These are phyloP conservation scores for Maniola jurtina DNA, from an alignment of 1,140 invertebrate species.

Conservation along the genomic window DNA sequence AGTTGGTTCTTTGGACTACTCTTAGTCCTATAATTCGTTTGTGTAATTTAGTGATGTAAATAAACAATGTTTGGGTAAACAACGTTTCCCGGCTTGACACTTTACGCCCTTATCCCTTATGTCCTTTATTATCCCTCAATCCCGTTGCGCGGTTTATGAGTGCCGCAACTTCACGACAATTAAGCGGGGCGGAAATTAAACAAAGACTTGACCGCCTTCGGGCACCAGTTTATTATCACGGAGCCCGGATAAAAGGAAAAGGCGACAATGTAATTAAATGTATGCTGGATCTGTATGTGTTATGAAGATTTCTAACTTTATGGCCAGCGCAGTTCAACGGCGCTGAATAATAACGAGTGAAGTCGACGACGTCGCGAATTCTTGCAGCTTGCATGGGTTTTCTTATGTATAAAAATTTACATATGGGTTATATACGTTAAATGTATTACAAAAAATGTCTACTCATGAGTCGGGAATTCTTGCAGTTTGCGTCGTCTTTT, in stretches of 20 bases:
- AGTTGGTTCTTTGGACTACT: too few relatives aligned
- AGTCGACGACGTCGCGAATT: too few relatives aligned
- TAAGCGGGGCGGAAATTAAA: constrained; percentile 24
- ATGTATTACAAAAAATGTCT: too few relatives aligned
- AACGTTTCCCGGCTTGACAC: background rate
- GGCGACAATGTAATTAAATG: constrained; percentile 18
- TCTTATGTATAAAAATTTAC: too few relatives aligned
- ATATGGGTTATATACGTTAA: too few relatives aligned
- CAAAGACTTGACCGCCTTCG: constrained; percentile 21
- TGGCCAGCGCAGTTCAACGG: too few relatives aligned
- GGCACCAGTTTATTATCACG: constrained; percentile 24
- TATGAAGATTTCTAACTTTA: background rate
- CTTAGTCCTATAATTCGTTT: too few relatives aligned
- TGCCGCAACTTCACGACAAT: constrained; percentile 28
- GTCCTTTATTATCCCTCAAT: constrained; percentile 23
- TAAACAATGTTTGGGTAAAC: background rate
- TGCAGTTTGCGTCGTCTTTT: too few relatives aligned
- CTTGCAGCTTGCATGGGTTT: too few relatives aligned
- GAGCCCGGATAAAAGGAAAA: constrained; percentile 11
- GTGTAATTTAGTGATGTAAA: background rate
- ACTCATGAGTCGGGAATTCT: too few relatives aligned
- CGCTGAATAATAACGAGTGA: too few relatives aligned
- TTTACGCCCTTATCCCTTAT: constrained; percentile 12
- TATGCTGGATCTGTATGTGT: constrained; percentile 1
- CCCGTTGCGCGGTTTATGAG: constrained; percentile 18